These are phyloP conservation scores for Chrysocyon brachyurus DNA, from an alignment of 2,797 vertebrate species.

Conservation along the genomic window DNA sequence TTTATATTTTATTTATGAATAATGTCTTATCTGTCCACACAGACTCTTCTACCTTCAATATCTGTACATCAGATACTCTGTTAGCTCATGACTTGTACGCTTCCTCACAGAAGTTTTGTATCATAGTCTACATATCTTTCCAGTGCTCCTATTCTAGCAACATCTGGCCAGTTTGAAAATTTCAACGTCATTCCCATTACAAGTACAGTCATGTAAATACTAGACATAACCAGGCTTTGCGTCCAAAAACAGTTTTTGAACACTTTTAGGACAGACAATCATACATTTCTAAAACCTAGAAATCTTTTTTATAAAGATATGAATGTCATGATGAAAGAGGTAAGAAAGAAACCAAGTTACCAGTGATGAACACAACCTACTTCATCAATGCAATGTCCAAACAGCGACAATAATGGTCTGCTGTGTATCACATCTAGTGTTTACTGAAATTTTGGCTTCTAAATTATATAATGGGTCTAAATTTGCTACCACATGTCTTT, in stretches of 20 bases:
- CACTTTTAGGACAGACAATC: not conserved
- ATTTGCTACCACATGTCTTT: slow-evolving; percentile 48
- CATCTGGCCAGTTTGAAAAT: not conserved
- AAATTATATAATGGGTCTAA: not conserved
- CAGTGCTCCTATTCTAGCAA: not conserved
- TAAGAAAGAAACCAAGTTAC: not conserved
- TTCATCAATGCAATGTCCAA: not conserved
- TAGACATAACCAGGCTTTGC: not conserved
- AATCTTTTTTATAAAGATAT: not conserved
- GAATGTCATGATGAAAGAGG: not conserved
- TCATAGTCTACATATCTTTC: not conserved
- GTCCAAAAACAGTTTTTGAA: not conserved
- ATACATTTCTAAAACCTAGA: not conserved
- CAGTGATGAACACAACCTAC: not conserved
- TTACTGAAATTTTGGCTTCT: not conserved
- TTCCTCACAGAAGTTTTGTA: not conserved
- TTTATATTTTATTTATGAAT: slow-evolving; percentile 17
- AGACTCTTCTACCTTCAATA: not conserved
- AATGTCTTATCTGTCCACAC: not conserved
- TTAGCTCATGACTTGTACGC: not conserved
- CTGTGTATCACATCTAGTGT: not conserved
- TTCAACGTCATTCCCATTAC: not conserved
- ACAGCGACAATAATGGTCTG: not conserved
- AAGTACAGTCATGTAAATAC: not conserved
- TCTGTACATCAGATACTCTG: not conserved